Conservation (phyloP, 2,113 vertebrate species). For the Merops nubicus region DNA sequence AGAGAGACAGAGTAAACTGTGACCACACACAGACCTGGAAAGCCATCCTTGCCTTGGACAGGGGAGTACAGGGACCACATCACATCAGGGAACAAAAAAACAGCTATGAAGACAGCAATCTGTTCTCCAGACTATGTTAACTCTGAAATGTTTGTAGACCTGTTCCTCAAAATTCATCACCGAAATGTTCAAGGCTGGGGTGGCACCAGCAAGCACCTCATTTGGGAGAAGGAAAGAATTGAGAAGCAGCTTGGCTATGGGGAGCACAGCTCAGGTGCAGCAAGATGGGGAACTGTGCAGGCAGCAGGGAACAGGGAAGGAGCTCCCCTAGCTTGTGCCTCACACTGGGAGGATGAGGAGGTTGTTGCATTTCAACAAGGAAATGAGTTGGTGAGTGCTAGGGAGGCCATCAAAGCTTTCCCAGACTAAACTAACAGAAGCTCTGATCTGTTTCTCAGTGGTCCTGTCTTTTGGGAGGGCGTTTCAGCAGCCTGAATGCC, state of each 20-base stretch:
- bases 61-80: neutral
- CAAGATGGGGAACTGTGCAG: neutral
- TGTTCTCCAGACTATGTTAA: neutral
- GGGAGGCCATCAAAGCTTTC: neutral
- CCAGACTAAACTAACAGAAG: neutral
- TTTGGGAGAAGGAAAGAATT: neutral
- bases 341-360: neutral
- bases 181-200: neutral
- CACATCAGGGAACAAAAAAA: neutral
- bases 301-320: neutral
- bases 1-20: neutral
- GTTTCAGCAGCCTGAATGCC: neutral
- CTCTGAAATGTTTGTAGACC: neutral
- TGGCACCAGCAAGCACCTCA: neutral
- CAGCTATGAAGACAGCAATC: neutral
- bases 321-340: neutral
- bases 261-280: rapidly evolving
- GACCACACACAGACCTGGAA: neutral
- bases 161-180: neutral
- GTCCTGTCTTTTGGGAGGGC: neutral
- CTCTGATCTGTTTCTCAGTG: neutral
- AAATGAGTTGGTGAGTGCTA: rapidly evolving
- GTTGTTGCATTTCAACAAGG: neutral
- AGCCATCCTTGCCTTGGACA: neutral
- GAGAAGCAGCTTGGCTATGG: neutral